Conservation (phyloP, 2,797 vertebrate species). For the Hemitrygon akajei region DNA sequence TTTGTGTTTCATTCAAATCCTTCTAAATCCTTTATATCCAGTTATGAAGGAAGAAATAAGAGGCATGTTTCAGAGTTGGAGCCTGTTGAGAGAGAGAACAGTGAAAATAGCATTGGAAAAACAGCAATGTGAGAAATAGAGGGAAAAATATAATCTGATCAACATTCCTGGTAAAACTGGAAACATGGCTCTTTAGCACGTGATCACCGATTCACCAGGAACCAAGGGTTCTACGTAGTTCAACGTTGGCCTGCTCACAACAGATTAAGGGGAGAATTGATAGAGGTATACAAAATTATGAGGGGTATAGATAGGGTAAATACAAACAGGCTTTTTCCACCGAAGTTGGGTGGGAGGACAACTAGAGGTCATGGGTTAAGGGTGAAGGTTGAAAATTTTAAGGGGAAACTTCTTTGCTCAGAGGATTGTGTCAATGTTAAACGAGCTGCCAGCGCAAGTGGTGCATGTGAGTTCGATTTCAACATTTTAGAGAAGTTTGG, state of each 20-base stretch:
- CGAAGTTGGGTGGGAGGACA: no score
- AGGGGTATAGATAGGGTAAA: no score
- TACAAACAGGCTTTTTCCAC: no score
- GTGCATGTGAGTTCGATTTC: no score
- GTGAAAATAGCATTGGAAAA: background rate
- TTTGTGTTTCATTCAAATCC: no score
- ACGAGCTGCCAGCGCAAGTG: no score
- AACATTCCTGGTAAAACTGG: background rate
- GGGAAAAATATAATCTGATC: background rate
- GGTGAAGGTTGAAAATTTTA: no score
- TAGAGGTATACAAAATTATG: no score
- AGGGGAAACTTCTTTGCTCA: no score
- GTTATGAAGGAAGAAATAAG: background rate
- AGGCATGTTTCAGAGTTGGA: background rate
- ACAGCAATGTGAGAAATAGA: background rate
- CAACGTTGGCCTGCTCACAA: background rate
- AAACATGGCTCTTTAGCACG: background rate
- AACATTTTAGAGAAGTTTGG: no score
- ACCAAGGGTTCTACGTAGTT: background rate
- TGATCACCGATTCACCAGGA: background rate
- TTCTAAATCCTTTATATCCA: background rate
- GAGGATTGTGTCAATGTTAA: no score
- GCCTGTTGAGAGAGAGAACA: background rate
- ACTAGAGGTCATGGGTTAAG: no score
- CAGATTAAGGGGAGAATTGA: background rate